Base-by-base conservation (phyloP, 2,797 vertebrate genomes). In the Bufotes viridis region DNA sequence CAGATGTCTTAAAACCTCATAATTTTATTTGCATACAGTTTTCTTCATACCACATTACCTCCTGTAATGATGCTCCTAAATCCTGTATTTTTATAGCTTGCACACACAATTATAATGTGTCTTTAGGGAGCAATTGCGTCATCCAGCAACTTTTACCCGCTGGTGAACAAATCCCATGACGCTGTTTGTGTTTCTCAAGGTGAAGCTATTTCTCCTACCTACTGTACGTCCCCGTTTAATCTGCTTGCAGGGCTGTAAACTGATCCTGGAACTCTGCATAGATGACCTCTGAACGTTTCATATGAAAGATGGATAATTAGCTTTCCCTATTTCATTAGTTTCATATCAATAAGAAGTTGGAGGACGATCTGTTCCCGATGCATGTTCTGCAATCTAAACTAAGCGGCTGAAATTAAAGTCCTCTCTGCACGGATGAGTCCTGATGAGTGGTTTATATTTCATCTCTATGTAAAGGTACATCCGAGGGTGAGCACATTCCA, bases 241-340 rank as follows among this genome's bases (percentile, higher is more conserved):
- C 22, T 67, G 18, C 63, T 26, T 3, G 58, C 34, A 15, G 1
- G 18, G 10, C n/a, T 65, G 18, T 76, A 78, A 65, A 60, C 9
- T 14, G 60, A 63, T 29, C 29, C 17, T 61, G 18, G 80, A 74
- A 65, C 24, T 22, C 34, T 42, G 13, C 60, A 78, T 34, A 65
- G 34, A 67, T 74, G 20, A 69, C 42, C 58, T 78, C 22, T 78
- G 13, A 24, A 12, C 42, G 42, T 18, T 26, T 65, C 42, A 60
- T 84, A 88, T 84, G 63, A 85, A 81, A 85, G 80, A 82, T 65
- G 49, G 87, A 85, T 85, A 81, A 85, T 85, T 81, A 75, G 42
- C 20, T 76, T 81, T 85, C 42, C 58, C 29, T 24, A 20, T 85
- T 85, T 76, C 78, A 85, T 89, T 89, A 89, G 69, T 61, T 85